phyloP scores from a whole-genome alignment of 2,113 vertebrate species.

The Hyla sarda region DNA sequence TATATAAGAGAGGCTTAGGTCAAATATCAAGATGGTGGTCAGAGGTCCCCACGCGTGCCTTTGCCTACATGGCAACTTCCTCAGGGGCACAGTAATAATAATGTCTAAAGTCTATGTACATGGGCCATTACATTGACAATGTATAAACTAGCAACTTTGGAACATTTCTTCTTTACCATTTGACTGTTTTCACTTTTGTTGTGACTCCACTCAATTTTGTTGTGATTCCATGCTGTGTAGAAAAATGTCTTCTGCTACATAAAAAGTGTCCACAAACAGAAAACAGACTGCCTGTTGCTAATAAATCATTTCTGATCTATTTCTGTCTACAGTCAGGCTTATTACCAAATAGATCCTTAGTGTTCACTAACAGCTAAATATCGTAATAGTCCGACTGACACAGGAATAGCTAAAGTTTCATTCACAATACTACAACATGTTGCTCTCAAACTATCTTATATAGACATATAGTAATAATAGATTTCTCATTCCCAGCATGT shows the following conservation, averaged over 20 bases:
- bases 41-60: too few relatives aligned
- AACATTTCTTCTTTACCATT: not conserved
- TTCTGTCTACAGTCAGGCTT: not conserved
- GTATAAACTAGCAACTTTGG: too few relatives aligned
- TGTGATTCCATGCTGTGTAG: not conserved
- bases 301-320: not conserved
- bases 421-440: not conserved
- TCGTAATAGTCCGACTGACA: not conserved
- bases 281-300: not conserved
- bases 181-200: not conserved
- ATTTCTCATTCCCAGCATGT: not conserved
- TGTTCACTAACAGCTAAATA: not conserved
- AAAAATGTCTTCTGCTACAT: not conserved
- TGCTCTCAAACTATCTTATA: not conserved
- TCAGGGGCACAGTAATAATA: too few relatives aligned
- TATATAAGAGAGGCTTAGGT: too few relatives aligned
- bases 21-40: too few relatives aligned
- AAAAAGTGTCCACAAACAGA: not conserved
- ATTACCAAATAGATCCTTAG: not conserved
- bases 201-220: not conserved
- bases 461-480: not conserved
- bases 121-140: too few relatives aligned
- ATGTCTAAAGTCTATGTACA: too few relatives aligned
- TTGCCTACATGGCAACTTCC: too few relatives aligned
- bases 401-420: not conserved